Evolutionary conservation across 2,113 vertebrate genomes (phyloP).

Genomic region (Oostethus manadensis): DNA sequence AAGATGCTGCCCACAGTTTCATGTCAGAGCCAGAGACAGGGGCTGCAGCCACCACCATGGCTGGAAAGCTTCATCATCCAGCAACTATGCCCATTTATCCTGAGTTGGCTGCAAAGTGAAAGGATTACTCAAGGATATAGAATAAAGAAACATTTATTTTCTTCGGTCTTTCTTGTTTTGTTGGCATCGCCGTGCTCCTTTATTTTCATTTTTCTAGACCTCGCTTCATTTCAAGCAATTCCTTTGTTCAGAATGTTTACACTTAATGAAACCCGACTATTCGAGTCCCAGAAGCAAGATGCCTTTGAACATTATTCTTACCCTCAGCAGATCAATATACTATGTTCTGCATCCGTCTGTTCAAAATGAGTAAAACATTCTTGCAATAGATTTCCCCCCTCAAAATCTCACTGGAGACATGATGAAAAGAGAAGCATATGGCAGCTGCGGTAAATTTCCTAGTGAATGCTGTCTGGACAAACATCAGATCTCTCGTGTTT

Average conservation of each 20-base stretch:
- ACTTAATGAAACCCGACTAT: conserved; percentile 45
- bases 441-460: conserved; percentile 13
- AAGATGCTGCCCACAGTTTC: conserved; percentile 43
- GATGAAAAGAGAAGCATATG: conserved; percentile 34
- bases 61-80: conserved; percentile 45
- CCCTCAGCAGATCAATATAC: conserved; percentile 60
- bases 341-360: conserved; percentile 32
- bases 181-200: conserved; percentile 20
- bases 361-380: conserved; percentile 39
- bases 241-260: conserved; percentile 51
- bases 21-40: conserved; percentile 49
- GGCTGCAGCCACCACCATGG: conserved; percentile 28
- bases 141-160: conserved; percentile 6
- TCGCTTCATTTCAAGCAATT: conserved; percentile 34
- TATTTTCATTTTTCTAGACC: conserved; percentile 24
- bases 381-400: conserved; percentile 29
- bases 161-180: conserved; percentile 12
- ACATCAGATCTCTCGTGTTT: conserved; percentile 30
- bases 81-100: conserved; percentile 37
- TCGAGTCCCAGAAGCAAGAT: conserved; percentile 35
- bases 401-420: conserved; percentile 25
- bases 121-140: conserved; percentile 27
- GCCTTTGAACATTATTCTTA: conserved; percentile 54
- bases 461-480: conserved; percentile 26
- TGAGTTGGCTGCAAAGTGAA: conserved; percentile 29